phyloP scores from a whole-genome alignment of 2,797 vertebrate species.

The Kryptopterus vitreolus region DNA sequence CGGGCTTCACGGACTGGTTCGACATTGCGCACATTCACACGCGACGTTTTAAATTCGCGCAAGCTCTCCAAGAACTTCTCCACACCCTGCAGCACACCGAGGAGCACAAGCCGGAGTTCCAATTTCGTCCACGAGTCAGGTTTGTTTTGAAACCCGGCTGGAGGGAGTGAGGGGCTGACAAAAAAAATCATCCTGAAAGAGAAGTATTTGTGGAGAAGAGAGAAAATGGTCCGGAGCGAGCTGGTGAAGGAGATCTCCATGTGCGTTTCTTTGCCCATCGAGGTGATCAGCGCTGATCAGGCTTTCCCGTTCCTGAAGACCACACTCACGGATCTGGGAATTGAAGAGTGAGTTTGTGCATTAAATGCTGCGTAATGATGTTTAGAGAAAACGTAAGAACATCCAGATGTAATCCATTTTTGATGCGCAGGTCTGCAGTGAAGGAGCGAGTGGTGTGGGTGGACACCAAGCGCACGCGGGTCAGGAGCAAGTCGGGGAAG shows the following conservation, averaged over 20 bases:
- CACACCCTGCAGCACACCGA: slow-evolving; percentile 5
- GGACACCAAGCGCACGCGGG: slow-evolving; percentile 73
- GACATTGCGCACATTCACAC: slow-evolving; percentile 72
- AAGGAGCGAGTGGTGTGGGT: slow-evolving; percentile 78
- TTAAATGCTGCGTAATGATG: background rate
- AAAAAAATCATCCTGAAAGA: no score
- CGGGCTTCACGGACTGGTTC: slow-evolving; percentile 67
- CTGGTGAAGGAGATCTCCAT: slow-evolving; percentile 71
- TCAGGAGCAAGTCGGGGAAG: slow-evolving; percentile 74
- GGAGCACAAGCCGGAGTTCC: background rate
- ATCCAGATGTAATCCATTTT: no score
- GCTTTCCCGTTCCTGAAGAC: slow-evolving; percentile 75
- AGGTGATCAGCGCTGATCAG: slow-evolving; percentile 65
- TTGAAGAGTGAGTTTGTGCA: slow-evolving; percentile 75
- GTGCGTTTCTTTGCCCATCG: slow-evolving; percentile 69
- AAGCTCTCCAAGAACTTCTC: slow-evolving; percentile 5
- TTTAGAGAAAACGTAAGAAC: no score
- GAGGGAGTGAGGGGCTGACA: no score
- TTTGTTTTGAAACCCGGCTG: no score
- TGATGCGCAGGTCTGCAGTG: slow-evolving; percentile 69
- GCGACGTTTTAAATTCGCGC: slow-evolving; percentile 66
- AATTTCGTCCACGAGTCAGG: no score
- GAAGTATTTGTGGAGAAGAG: no score
- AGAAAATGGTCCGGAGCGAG: slow-evolving; percentile 55
- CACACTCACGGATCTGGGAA: slow-evolving; percentile 74